These are phyloP conservation scores for Rhinichthys klamathensis DNA, from an alignment of 2,113 vertebrate genomes.

Conservation along the genomic window DNA sequence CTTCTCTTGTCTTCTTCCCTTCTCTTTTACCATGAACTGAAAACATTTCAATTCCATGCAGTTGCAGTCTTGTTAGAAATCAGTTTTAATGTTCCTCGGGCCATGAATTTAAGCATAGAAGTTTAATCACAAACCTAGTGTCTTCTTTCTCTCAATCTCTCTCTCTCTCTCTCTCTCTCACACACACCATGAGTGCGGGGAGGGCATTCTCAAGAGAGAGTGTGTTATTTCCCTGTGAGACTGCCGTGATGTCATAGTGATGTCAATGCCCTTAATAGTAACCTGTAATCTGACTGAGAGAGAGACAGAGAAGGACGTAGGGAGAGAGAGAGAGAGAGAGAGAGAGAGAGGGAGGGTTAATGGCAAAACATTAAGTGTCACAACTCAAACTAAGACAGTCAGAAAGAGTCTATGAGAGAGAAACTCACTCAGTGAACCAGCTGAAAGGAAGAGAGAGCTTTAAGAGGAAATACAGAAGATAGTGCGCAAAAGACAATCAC, in stretches of 20 bases:
- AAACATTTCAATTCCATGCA: not conserved
- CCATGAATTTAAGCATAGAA: not conserved
- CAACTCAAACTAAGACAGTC: slow-evolving; percentile 36
- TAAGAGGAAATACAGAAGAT: slow-evolving; percentile 8
- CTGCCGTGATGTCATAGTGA: slow-evolving; percentile 92
- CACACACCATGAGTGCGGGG: slow-evolving; percentile 24
- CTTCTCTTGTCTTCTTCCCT: slow-evolving; percentile 11
- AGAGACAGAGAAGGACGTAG: slow-evolving; percentile 47
- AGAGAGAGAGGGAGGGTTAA: not conserved
- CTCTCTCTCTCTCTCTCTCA: slow-evolving; percentile 7
- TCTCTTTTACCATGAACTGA: slow-evolving; percentile 40
- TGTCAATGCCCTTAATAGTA: slow-evolving; percentile 89
- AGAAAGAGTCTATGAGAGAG: slow-evolving; percentile 34
- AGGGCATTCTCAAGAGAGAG: slow-evolving; percentile 65
- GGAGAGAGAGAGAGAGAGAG: not conserved
- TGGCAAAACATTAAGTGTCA: slow-evolving; percentile 38
- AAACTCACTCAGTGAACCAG: not conserved
- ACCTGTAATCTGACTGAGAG: slow-evolving; percentile 77
- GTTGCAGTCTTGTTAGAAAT: not conserved
- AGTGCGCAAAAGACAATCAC: slow-evolving; percentile 28
- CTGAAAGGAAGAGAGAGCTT: slow-evolving; percentile 56
- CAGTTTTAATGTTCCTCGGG: not conserved
- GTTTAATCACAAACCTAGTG: not conserved
- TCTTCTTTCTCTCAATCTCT: not conserved
- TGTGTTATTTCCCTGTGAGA: slow-evolving; percentile 84